Conservation (phyloP, 2,113 vertebrate species). For the Benitochromis conjunctus region DNA sequence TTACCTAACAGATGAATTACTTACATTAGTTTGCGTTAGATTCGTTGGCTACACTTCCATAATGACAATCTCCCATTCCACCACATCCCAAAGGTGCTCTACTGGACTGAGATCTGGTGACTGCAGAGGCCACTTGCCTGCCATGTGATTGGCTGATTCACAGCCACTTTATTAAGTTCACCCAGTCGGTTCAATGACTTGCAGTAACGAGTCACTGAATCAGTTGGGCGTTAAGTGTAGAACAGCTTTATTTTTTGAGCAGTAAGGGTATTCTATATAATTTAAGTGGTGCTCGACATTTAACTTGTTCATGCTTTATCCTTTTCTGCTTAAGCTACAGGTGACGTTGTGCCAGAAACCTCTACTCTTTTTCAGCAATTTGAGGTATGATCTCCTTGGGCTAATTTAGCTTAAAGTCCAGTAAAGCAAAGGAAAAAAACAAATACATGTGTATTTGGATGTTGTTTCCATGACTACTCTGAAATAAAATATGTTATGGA, state of each 20-base stretch:
- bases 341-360: background rate
- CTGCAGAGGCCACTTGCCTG: background rate
- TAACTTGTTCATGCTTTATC: background rate
- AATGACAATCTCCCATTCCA: background rate
- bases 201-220: background rate
- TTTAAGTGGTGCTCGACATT: background rate
- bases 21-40: background rate
- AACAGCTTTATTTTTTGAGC: background rate
- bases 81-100: background rate
- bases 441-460: background rate
- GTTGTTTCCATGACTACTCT: background rate
- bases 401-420: background rate
- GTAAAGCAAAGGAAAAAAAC: background rate
- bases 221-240: background rate
- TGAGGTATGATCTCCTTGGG: background rate
- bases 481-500: background rate
- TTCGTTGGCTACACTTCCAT: background rate
- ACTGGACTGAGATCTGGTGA: background rate
- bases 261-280: background rate
- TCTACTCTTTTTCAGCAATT: background rate
- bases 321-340: background rate
- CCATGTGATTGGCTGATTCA: background rate
- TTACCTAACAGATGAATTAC: background rate
- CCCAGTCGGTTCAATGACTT: background rate
- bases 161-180: background rate